These are phyloP conservation scores for Tetragonula carbonaria DNA, from an alignment of 2,888 invertebrate species.

Conservation along the genomic window DNA sequence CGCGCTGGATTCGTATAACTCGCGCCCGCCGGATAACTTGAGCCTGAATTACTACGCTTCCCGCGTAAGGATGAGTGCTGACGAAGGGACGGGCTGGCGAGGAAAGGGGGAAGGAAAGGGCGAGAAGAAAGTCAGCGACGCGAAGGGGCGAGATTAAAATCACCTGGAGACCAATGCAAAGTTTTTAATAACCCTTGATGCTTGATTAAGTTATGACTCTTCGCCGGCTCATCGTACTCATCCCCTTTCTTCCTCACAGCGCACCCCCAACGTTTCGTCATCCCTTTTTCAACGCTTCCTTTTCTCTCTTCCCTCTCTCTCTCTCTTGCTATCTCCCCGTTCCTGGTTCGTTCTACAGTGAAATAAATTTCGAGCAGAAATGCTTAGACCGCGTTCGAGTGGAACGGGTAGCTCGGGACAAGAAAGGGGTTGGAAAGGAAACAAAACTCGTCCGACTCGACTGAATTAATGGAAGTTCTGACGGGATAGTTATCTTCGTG, in stretches of 20 bases:
- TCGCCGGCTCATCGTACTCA: constrained; percentile 54
- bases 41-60: constrained; percentile 71
- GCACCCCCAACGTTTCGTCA: neutral
- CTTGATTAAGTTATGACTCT: constrained; percentile 78
- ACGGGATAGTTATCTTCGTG: constrained; percentile 54
- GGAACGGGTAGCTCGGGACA: constrained; percentile 27
- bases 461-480: constrained; percentile 66
- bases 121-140: constrained; percentile 14
- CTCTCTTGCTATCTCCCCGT: neutral
- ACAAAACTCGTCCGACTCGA: constrained; percentile 61
- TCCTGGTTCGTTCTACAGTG: constrained; percentile 48
- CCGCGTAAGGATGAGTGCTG: constrained; percentile 23
- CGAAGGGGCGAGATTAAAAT: constrained; percentile 77
- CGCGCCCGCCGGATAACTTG: constrained; percentile 73
- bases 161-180: constrained; percentile 76
- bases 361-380: constrained; percentile 66
- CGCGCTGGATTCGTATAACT: constrained; percentile 78
- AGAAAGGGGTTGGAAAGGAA: constrained; percentile 40
- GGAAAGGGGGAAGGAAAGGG: neutral
- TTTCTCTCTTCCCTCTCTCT: constrained; percentile 13
- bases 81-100: constrained; percentile 2
- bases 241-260: constrained; percentile 2
- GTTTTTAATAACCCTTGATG: constrained; percentile 81
- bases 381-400: constrained; percentile 60
- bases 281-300: neutral